Conservation (phyloP, 2,888 invertebrate species). For the Diarsia mendica region DNA sequence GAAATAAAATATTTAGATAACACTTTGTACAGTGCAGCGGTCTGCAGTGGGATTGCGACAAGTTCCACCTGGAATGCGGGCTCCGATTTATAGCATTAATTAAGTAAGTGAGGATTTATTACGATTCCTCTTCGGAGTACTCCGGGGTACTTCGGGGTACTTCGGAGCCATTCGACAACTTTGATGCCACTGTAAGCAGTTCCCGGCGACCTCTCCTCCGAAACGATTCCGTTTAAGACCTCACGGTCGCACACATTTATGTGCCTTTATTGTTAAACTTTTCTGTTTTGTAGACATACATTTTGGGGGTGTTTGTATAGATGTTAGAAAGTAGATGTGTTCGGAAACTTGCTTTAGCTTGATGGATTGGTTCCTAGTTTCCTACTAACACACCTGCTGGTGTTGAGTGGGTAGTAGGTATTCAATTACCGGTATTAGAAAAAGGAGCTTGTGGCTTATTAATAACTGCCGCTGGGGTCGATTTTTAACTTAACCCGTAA, state of each 20-base stretch:
- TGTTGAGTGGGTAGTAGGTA: neutral
- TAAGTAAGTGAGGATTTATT: conserved; percentile 72
- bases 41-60: conserved; percentile 66
- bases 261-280: conserved; percentile 66
- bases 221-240: conserved; percentile 59
- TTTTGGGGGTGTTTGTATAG: conserved; percentile 31
- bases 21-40: conserved; percentile 52
- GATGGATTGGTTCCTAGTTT: conserved; percentile 6
- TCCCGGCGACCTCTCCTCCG: conserved; percentile 49
- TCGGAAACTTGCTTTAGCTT: conserved; percentile 4
- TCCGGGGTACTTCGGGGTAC: conserved; percentile 44
- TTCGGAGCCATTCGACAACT: conserved; percentile 68
- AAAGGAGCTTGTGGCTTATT: neutral
- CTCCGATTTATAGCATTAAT: conserved; percentile 74
- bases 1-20: conserved; percentile 55
- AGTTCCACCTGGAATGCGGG: conserved; percentile 69
- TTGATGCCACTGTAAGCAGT: conserved; percentile 62
- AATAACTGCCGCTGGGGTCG: no score
- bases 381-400: neutral
- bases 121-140: conserved; percentile 59
- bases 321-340: conserved; percentile 3
- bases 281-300: conserved; percentile 43
- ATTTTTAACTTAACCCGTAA: no score
- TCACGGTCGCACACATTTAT: conserved; percentile 48
- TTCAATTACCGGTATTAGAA: neutral